Percentiles rank a stretch among this genome's conserved stretches.
Evolutionary conservation across 2,888 invertebrate genomes (phyloP).

Genomic region (Lissonota sp.): DNA sequence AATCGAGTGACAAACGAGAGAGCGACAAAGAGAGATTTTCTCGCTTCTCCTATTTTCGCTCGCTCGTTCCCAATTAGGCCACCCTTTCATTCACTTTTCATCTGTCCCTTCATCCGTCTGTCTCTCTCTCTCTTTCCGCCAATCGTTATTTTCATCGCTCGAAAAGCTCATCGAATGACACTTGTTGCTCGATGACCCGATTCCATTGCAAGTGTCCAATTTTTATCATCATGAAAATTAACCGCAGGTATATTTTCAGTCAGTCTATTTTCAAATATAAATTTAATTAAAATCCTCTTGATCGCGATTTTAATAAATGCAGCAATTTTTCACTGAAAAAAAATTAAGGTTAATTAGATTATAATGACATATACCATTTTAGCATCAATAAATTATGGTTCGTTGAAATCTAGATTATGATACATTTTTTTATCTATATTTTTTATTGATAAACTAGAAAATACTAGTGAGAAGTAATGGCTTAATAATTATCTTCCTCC

Average conservation of each 20-base stretch:
- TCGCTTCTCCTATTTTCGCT: slow-evolving; percentile 20
- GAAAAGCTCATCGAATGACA: slow-evolving; percentile 62
- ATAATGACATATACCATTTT: no score
- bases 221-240: slow-evolving; percentile 20
- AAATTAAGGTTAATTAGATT: no score
- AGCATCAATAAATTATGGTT: no score
- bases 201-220: slow-evolving; percentile 19
- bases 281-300: no score
- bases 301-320: no score
- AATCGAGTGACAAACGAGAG: background rate
- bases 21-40: slow-evolving; percentile 13
- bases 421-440: no score
- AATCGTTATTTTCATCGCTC: slow-evolving; percentile 39
- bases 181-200: slow-evolving; percentile 71
- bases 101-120: slow-evolving; percentile 27
- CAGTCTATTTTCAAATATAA: background rate
- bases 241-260: background rate
- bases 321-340: no score
- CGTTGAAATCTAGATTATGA: no score
- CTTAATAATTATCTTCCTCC: no score
- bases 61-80: slow-evolving; percentile 13
- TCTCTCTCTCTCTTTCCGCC: slow-evolving; percentile 28
- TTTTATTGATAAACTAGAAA: no score
- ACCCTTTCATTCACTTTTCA: slow-evolving; percentile 8
- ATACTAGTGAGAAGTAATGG: no score